Base-by-base conservation (phyloP, 1,140 invertebrate genomes). In the Drosophila virilis region DNA sequence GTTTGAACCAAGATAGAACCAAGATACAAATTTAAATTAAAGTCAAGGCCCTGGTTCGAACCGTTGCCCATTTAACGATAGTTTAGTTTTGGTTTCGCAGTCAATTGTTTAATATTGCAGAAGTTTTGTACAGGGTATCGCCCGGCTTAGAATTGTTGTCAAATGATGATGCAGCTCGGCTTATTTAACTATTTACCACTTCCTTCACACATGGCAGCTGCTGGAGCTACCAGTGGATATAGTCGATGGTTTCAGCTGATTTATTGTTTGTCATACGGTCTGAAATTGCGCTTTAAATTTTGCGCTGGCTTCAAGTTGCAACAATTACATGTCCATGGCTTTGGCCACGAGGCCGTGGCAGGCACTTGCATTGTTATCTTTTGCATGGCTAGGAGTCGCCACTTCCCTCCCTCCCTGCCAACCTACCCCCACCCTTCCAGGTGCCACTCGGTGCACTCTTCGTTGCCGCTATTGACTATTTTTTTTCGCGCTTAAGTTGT, bases 211-310 rank as follows among this genome's bases (percentile, higher is more conserved):
- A 62, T 61, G 58, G 55, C 17, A 69, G 65, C 59, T 40, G 62
- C 60, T 50, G 64, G 9, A 42, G 38, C 50, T 15, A 28, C 48
- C 12, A 40, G 15, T 69, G 65, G 59, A 70, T 70, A 70, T 58
- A 74, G 73, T 57, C 62, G 74, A 88, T 86, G 82, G 83, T 79
- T 86, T 83, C 69, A 79, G 77, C 80, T 88, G 83, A 88, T 88
- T 88, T 88, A 88, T 88, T 88, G 84, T 88, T 88, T 88, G 84
- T 88, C 84, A 83, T 89, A 88, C 77, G 80, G 84, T 66, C 71
- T 77, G 84, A 88, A 88, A 88, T 89, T 89, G 84, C 84, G 84
- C 84, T 88, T 88, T 88, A 88, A 88, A 88, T 89, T 88, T 88
- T 89, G 81, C 78, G 66, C 77, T 78, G 62, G 74, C 74, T 77